Percentiles rank a stretch among this genome's conserved stretches.
phyloP scores from a whole-genome alignment of 2,113 vertebrate genomes.

The Chaetorhynchus papuensis region DNA sequence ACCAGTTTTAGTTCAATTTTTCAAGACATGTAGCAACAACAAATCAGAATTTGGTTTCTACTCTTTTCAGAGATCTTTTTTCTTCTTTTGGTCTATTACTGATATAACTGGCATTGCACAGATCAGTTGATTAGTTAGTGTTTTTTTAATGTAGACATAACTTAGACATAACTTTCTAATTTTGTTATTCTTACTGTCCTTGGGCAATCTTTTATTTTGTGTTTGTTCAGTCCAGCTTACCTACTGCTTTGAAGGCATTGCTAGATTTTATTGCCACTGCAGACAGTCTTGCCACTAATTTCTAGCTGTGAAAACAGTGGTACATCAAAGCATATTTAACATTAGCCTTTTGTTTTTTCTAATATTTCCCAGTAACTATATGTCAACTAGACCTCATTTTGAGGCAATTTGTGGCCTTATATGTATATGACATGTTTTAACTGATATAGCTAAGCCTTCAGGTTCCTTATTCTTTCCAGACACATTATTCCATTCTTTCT shows the following conservation, averaged over 20 bases:
- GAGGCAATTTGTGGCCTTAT: background rate
- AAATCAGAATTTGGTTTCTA: background rate
- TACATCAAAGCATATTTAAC: background rate
- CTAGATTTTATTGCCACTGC: background rate
- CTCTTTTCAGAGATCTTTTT: background rate
- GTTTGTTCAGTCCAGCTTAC: background rate
- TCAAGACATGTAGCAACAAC: background rate
- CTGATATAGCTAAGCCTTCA: background rate
- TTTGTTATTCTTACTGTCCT: background rate
- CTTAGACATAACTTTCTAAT: background rate
- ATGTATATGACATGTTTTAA: background rate
- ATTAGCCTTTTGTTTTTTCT: background rate
- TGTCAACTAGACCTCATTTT: background rate
- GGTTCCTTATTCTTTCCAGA: background rate
- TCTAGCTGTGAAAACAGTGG: background rate
- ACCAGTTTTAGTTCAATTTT: background rate
- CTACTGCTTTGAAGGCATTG: background rate
- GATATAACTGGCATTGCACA: background rate
- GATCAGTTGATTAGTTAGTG: background rate
- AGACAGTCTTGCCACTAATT: background rate
- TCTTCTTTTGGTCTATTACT: background rate
- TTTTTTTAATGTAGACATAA: background rate
- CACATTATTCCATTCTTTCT: background rate
- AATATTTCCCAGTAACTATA: background rate
- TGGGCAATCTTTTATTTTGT: background rate